phyloP scores from a whole-genome alignment of 2,888 invertebrate species.

The Papilio elwesi region DNA sequence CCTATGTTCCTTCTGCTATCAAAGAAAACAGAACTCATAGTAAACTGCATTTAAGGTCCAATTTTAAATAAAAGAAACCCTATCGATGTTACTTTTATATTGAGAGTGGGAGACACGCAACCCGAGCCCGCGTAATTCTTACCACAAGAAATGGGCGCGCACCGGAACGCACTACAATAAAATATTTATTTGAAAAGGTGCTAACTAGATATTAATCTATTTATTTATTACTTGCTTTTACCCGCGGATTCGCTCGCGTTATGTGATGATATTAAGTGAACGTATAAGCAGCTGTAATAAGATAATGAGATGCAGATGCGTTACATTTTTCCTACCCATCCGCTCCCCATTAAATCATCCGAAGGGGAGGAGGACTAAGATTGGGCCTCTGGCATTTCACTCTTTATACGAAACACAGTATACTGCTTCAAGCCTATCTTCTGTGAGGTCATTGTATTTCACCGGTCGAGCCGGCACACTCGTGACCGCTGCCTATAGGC shows the following conservation, averaged over 20 bases:
- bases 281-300: no score
- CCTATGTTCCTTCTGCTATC: not conserved
- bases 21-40: constrained; percentile 3
- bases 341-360: no score
- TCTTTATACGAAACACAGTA: no score
- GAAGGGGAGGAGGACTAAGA: no score
- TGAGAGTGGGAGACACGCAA: constrained; percentile 32
- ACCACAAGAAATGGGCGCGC: constrained; percentile 46
- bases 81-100: not conserved
- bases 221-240: not conserved
- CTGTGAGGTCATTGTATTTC: no score
- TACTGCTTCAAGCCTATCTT: no score
- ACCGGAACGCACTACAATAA: constrained; percentile 43
- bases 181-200: constrained; percentile 29
- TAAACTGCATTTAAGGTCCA: not conserved
- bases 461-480: no score
- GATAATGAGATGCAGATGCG: no score
- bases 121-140: constrained; percentile 42
- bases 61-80: not conserved
- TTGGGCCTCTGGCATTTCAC: no score
- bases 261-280: not conserved
- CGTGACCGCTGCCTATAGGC: no score
- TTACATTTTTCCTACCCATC: no score
- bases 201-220: constrained; percentile 2
- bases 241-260: not conserved